Evolutionary conservation across 2,797 vertebrate species (phyloP).

Genomic region (Hyperoplus lanceolatus): DNA sequence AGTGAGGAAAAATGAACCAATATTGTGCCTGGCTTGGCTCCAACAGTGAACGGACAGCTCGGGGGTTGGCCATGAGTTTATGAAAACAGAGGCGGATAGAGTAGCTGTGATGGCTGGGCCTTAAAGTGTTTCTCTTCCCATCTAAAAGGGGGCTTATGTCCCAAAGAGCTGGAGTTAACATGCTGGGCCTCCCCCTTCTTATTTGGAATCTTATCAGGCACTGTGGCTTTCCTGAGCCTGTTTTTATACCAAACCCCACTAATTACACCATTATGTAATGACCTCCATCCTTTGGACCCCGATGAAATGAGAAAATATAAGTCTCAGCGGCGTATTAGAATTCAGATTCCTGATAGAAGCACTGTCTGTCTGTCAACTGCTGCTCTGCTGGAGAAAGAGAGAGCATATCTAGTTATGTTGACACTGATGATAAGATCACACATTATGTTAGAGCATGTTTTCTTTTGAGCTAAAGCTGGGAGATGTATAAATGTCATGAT

Average conservation of each 20-base stretch:
- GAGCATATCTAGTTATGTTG: slow-evolving; percentile 17
- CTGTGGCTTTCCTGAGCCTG: slow-evolving; percentile 56
- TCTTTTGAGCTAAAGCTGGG: slow-evolving; percentile 40
- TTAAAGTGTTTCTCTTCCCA: slow-evolving; percentile 50
- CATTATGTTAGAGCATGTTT: slow-evolving; percentile 42
- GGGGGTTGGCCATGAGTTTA: slow-evolving; percentile 70
- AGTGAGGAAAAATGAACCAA: slow-evolving; percentile 67
- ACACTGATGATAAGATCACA: slow-evolving; percentile 49
- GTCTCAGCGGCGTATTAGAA: slow-evolving; percentile 21
- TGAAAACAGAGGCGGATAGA: slow-evolving; percentile 71
- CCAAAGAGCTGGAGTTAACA: slow-evolving; percentile 54
- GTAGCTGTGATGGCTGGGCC: slow-evolving; percentile 50
- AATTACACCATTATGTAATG: slow-evolving; percentile 70
- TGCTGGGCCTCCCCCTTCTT: slow-evolving; percentile 37
- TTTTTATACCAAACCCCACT: slow-evolving; percentile 69
- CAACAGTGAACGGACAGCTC: slow-evolving; percentile 44
- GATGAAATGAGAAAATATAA: slow-evolving; percentile 49
- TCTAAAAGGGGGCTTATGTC: slow-evolving; percentile 53
- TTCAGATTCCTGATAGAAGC: slow-evolving; percentile 39
- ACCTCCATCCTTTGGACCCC: slow-evolving; percentile 47
- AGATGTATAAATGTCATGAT: slow-evolving; percentile 42
- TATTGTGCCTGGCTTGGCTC: slow-evolving; percentile 70
- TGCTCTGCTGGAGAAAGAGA: slow-evolving; percentile 3
- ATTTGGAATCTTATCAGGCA: slow-evolving; percentile 58
- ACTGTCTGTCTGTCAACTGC: slow-evolving; percentile 39